Evolutionary conservation across 2,113 vertebrate genomes (phyloP), one percentile per base, ranked within the genome.

Genomic region (Erythrocebus patas): DNA sequence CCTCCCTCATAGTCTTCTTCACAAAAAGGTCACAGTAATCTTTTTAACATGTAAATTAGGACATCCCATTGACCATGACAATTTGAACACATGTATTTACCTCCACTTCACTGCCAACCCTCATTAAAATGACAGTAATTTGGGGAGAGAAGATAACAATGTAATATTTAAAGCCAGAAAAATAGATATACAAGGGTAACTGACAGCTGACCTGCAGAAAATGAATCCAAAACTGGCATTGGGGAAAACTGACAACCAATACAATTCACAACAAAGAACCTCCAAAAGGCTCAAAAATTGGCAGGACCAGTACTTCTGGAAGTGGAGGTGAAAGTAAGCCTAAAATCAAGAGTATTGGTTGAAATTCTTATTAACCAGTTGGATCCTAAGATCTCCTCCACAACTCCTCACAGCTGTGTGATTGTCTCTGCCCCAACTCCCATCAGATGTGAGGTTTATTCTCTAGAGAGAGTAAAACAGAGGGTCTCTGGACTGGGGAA

Each of bases 91-190:
- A 43, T 64, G 52, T 59, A 93, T 78, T 97, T 95, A 89, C 45
- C 52, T 86, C 50, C 10, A 86, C 18, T 78, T 18, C 10, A 64
- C 92, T 83, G 23, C 61, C 38, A 84, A 82, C 43, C 6, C 32
- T 72, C 95, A 59, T 59, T 94, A 93, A 91, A 95, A 94, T 87
- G 59, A 89, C 23, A 84, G 70, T 64, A 76, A 96, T 94, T 92
- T 94, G 1, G 45, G 45, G 11, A 94, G 59, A 86, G 40, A 83
- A 38, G 35, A 89, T 72, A 94, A 72, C 25, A 95, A 59, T 73
- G 61, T 30, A 78, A 64, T 79, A 84, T 93, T 93, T 76, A 59
- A 89, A 96, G 75, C 66, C 68, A 86, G 48, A 92, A 97, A 95
- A 95, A 52, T 87, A 96, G 61, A 92, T 91, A 82, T 73, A 78